These are phyloP conservation scores for Pseudomyrmex gracilis DNA, from an alignment of 1,140 invertebrate species.

Conservation along the genomic window DNA sequence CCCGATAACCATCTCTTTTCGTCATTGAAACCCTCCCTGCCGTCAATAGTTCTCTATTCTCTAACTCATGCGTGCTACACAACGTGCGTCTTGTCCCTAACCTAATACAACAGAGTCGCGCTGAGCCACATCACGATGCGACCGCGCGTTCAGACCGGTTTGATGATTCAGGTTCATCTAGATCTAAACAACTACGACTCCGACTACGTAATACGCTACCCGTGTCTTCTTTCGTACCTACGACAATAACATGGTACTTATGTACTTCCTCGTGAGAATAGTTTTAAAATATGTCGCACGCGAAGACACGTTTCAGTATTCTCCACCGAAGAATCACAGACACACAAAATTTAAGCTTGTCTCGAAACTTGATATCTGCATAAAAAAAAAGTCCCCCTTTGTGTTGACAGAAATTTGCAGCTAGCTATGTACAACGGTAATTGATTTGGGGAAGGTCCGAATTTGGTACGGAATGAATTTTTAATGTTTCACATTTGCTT, in stretches of 20 bases:
- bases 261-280: constrained; percentile 58
- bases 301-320: neutral
- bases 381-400: constrained; percentile 16
- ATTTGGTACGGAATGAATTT: constrained; percentile 3
- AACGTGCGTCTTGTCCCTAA: constrained; percentile 80
- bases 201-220: constrained; percentile 71
- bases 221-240: constrained; percentile 54
- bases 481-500: neutral
- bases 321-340: constrained; percentile 36
- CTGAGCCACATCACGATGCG: constrained; percentile 72
- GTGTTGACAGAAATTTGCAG: constrained; percentile 52
- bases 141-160: constrained; percentile 81
- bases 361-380: constrained; percentile 51
- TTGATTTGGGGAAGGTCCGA: constrained; percentile 47
- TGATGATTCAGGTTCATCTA: constrained; percentile 83
- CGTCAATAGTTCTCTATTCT: constrained; percentile 71
- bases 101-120: constrained; percentile 83
- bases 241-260: constrained; percentile 56
- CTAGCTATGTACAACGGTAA: constrained; percentile 46
- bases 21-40: constrained; percentile 40
- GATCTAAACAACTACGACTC: constrained; percentile 78
- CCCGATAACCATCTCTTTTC: neutral
- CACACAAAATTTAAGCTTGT: constrained; percentile 30
- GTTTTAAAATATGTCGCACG: constrained; percentile 42
- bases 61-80: constrained; percentile 78